Evolutionary conservation across 2,113 vertebrate genomes (phyloP), one percentile per base, ranked within the genome.

Genomic region (Arenaria interpres): DNA sequence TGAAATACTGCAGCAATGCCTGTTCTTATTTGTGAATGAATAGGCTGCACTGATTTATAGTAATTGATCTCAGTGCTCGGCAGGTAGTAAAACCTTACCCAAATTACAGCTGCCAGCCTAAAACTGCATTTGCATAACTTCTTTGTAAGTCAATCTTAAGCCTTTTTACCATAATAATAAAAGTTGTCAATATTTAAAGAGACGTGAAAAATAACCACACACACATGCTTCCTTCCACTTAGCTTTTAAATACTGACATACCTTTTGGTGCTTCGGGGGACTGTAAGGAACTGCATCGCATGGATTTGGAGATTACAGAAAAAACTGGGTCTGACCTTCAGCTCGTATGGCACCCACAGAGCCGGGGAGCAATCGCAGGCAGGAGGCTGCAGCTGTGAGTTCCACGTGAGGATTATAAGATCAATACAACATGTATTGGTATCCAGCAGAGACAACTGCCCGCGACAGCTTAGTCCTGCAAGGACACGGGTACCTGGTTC

Each of bases 131-230:
- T 89, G 74, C 85, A 62, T 72, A 66, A 75, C 57, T 76, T 56
- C 77, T 88, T 69, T 89, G 71, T 79, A 85, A 93, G 63, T 67
- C 63, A 79, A 0, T 62, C 81, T 79, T 48, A 28, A 89, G 57
- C 37, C 66, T 73, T 95, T 94, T 74, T 39, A 71, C 35, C 63
- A 24, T 25, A 45, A 90, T 14, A 66, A 88, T 24, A 67, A 30
- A 90, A 85, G 32, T 67, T 59, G 93, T 24, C 74, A 46, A 57
- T 88, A 85, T 83, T 94, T 88, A 76, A 82, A 95, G 60, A 79
- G 78, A 68, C 53, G 19, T 19, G 35, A 85, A 53, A 96, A 91
- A 85, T 10, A 90, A 51, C 63, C 37, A 45, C 3, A n/a, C 21
- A 43, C 4, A n/a, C 18, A 17, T 9, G n/a, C 35, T 86, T 35